A percentile compares a stretch with the other conserved stretches of the same genome.
Conservation (phyloP, 2,888 invertebrate species). For the Trissolcus japonicus region DNA sequence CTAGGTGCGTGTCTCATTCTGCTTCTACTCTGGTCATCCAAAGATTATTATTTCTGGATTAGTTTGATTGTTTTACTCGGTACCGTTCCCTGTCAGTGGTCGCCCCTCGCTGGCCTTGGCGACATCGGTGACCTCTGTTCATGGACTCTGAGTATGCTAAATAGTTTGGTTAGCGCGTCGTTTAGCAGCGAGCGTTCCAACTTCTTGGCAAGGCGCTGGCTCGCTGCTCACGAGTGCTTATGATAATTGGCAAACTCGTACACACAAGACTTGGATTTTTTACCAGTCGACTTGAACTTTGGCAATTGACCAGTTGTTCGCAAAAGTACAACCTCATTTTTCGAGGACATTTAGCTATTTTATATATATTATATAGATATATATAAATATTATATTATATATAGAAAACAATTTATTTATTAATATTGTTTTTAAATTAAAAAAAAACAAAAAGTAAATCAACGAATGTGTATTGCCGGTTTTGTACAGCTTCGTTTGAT, state of each 20-base stretch:
- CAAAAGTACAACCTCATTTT: constrained; percentile 55
- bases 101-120: constrained; percentile 12
- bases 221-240: constrained; percentile 32
- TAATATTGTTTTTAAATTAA: constrained; percentile 10
- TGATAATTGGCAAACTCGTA: constrained; percentile 49
- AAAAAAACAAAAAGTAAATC: constrained; percentile 10
- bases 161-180: constrained; percentile 15
- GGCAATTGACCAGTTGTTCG: constrained; percentile 31
- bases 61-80: constrained; percentile 25
- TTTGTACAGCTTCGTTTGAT: not conserved
- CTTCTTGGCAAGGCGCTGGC: constrained; percentile 25
- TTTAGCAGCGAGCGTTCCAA: constrained; percentile 15
- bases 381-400: not conserved
- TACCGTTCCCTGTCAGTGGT: constrained; percentile 29
- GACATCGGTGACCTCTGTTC: constrained; percentile 23
- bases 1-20: constrained; percentile 75
- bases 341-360: constrained; percentile 53
- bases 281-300: not conserved
- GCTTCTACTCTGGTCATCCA: constrained; percentile 67
- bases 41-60: constrained; percentile 44
- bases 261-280: constrained; percentile 19
- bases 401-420: constrained; percentile 50
- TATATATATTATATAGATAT: constrained; percentile 25
- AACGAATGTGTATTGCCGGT: constrained; percentile 13
- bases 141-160: constrained; percentile 17